Evolutionary conservation across 1,140 invertebrate species (phyloP), one percentile per base, ranked within the genome.

Genomic region (Brachionus asplanchnoidis): DNA sequence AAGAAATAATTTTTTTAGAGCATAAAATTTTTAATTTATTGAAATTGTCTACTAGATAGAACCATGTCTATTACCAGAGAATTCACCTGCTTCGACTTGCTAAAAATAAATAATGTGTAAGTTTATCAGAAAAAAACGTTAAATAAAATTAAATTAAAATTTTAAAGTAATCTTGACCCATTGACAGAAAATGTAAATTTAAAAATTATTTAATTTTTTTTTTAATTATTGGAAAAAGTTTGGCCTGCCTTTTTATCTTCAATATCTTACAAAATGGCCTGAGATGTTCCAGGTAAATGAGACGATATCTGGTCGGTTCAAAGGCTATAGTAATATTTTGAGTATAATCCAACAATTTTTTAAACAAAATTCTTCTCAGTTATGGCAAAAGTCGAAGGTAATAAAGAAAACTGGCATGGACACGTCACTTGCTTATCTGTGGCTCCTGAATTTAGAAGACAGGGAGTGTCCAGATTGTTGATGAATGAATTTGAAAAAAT

Each of bases 361-460:
- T 77, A 17, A 6, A 46, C 32, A 3, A 46, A 66, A 50, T 28
- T 0, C 36, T 68, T 87, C 91, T 92, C 85, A 87, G 96, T 99
- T 70, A 99, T 99, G 97, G 97, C 97, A 40, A 99, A 99, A 91
- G 94, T 96, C 11, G 97, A 99, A 92, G 97, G 97, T 0, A 92
- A 93, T 87, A 93, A 94, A 85, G 95, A 97, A 87, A 94, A 96
- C 88, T 99, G 96, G 96, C 97, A 99, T 92, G 97, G 97, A 1
- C 97, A 99, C 91, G 97, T 99, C 2, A 99, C 97, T 20, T 97
- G 97, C 14, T 91, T 99, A 7, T 97, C 96, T 36, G 96, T 99
- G n/a, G 95, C 95, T 44, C 95, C 95, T 14, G 94, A 95, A 87
- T 98, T 94, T 88, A 91, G 97, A 87, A 91, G 97, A 86, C 89